Base-by-base conservation (phyloP, 2,797 vertebrate species). In the Aselliscus stoliczkanus region DNA sequence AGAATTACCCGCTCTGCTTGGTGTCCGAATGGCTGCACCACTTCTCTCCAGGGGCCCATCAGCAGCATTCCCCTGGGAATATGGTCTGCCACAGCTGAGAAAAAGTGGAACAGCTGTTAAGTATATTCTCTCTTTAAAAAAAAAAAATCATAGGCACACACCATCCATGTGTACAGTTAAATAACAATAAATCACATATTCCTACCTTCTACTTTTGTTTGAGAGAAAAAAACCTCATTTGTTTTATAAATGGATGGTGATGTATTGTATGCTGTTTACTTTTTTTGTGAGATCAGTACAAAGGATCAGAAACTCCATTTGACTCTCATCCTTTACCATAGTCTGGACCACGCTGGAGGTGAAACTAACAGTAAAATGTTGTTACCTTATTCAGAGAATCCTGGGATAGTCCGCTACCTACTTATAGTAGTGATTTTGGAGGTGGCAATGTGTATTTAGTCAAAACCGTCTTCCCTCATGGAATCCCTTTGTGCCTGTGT, bases 21-120 rank as follows among this genome's bases (percentile, higher is more conserved):
- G 98, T 70, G 98, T 98, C 96, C 81, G 96, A 73, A 96, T 88
- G 25, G 95, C 88, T 42, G 88, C 44, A 31, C 98, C 98, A 76
- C 97, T 98, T 97, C 99, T 98, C 79, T 99, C 99, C 97, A 99
- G 93, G 17, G 98, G 98, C 47, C 98, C 99, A 29, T 99, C 99
- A 2, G 97, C 98, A 54, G 99, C 98, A 97, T 98, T 99, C 97
- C 98, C 97, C 98, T 98, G 99, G 97, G 98, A 99, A 98, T 99
- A 99, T 0, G 99, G 99, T 97, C 99, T 98, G 97, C 99, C 99
- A 97, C 99, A 99, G 98, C 99, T 99, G 98, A 39, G 97, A 98
- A 96, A 98, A 18, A 98, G 39, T 25, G 39, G 4, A 95, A 83
- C 34, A 86, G 6, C 2, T 50, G 2, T 97, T 97, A 58, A 96